A percentile compares a stretch with the other conserved stretches of the same genome.
These are phyloP conservation scores for Pentalonia nigronervosa DNA, from an alignment of 1,140 invertebrate species.

Conservation along the genomic window DNA sequence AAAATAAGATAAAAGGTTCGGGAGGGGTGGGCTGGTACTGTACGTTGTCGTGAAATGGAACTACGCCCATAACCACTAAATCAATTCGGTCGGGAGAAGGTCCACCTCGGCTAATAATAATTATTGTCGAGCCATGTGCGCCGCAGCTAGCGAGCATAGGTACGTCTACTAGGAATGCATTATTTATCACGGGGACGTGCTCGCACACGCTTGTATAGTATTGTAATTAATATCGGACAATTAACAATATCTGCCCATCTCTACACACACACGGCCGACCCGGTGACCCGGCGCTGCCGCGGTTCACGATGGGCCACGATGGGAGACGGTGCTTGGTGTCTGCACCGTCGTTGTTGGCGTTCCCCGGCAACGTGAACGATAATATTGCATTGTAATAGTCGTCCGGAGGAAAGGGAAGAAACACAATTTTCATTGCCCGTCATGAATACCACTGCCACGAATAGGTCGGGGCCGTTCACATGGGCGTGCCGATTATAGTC, in stretches of 20 bases:
- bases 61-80: conserved; percentile 57
- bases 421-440: conserved; percentile 34
- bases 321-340: background rate
- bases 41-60: conserved; percentile 51
- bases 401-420: background rate
- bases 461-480: background rate
- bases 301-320: background rate
- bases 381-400: background rate
- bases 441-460: background rate
- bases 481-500: conserved; percentile 40
- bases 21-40: background rate
- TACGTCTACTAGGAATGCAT: background rate
- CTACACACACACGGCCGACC: background rate
- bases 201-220: background rate
- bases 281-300: conserved; percentile 13
- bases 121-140: conserved; percentile 29
- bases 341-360: background rate
- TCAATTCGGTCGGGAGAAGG: conserved; percentile 35
- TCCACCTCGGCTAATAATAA: conserved; percentile 41
- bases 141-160: background rate
- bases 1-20: background rate
- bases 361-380: background rate
- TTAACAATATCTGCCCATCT: conserved; percentile 47
- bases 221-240: conserved; percentile 57
- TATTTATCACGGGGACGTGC: conserved; percentile 10